Base-by-base conservation (phyloP, 2,797 vertebrate species). In the Sebastes miniatus region DNA sequence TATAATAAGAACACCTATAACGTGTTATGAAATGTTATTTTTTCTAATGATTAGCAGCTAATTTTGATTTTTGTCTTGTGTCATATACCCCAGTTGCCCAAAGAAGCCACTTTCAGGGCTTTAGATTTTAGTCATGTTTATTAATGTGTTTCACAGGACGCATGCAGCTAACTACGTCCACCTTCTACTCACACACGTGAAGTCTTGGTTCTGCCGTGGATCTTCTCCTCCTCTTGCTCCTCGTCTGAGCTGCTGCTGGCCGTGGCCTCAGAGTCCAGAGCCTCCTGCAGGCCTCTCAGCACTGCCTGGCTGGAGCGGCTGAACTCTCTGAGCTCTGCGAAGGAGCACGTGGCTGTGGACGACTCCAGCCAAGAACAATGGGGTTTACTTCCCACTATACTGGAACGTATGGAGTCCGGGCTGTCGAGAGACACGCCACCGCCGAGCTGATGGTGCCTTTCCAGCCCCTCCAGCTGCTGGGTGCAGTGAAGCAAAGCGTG, bases 211-310 rank as follows among this genome's bases (percentile, higher is more conserved):
- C 88, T 70, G 88, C 91, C 31, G 65, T 69, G 84, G 25, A n/a
- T 50, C 43, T 89, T 93, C 63, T 95, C 94, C 14, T 80, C 69
- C 36, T 90, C 92, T 82, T 87, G 88, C 69, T 98, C 98, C 8
- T 99, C 97, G 67, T 98, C 98, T 76, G 98, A 98, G 94, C 98
- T 98, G 94, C 97, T 98, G 96, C 96, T 97, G 77, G 94, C 97
- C 0, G 98, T 99, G 77, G 96, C 97, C 71, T 99, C 98, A 0
- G 98, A 99, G 93, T 99, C 98, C 93, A 98, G 87, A 76, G 92
- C 94, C 78, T 95, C 94, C 94, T 97, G 95, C 76, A 97, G 91
- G 0, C 90, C 93, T 64, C 92, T 95, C 79, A 99, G 91, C 75
- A 97, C 87, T 29, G 91, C 93, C 87, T 92, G 92, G 64, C 95